These are phyloP conservation scores for Microtus pennsylvanicus DNA, from an alignment of 2,113 vertebrate genomes.

Conservation along the genomic window DNA sequence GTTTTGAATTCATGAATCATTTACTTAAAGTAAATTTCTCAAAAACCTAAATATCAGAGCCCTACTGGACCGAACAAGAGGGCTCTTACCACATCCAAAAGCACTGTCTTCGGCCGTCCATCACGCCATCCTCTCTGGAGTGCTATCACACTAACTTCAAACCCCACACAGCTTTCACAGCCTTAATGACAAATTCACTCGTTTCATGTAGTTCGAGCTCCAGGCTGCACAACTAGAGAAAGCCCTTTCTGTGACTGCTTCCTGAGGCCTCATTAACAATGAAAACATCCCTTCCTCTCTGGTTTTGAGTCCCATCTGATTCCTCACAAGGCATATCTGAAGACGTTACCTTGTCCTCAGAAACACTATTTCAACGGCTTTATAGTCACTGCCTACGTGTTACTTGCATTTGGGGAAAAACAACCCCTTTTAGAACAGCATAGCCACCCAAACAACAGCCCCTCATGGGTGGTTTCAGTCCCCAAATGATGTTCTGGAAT, in stretches of 20 bases:
- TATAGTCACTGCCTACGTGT: neutral
- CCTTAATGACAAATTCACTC: neutral
- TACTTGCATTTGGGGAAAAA: neutral
- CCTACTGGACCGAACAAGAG: neutral
- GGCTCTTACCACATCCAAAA: neutral
- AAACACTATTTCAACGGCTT: neutral
- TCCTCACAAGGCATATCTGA: neutral
- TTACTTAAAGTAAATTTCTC: constrained; percentile 35
- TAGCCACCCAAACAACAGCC: neutral
- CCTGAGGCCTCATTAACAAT: neutral
- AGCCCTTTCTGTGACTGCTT: neutral
- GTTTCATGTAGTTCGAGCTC: neutral
- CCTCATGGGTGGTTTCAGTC: neutral
- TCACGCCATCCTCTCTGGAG: too few species aligned
- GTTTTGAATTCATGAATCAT: constrained; percentile 4
- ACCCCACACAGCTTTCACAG: too few species aligned
- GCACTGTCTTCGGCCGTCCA: neutral
- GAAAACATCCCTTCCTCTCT: neutral
- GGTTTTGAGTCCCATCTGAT: neutral
- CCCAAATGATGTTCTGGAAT: constrained; percentile 2
- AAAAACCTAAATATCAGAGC: constrained; percentile 8
- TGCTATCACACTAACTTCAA: too few species aligned
- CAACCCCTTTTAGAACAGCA: constrained; percentile 13
- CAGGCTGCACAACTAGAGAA: neutral
- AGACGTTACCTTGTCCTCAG: constrained; percentile 34